Base-by-base conservation (phyloP, 2,797 vertebrate genomes). In the Betta splendens region DNA sequence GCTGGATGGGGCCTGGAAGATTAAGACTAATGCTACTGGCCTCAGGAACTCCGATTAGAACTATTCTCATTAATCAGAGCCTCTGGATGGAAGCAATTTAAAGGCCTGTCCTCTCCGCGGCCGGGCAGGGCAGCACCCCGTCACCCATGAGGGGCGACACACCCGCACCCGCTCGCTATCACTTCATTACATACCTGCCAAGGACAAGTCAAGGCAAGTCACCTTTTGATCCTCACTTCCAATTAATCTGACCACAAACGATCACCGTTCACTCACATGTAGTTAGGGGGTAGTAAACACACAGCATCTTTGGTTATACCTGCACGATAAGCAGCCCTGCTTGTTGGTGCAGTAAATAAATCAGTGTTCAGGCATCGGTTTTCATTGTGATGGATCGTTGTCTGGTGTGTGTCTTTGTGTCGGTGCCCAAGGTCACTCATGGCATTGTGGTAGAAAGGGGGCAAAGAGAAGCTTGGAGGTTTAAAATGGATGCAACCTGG, bases 1-100 rank as follows among this genome's bases (percentile, higher is more conserved):
- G 85, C 85, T 79, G 85, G 83, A 88, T 79, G 75, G 84, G 85
- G 84, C 72, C 74, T 9, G 52, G 62, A 86, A 88, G 88, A 91
- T 91, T 88, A 91, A 91, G 90, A 91, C 89, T 90, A 92, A 92
- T 92, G 87, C 87, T 76, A 75, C 77, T 89, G 89, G 88, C 89
- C 89, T 84, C 86, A 86, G 85, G 89, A 90, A 89, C 87, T 89
- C 86, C 79, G 89, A 92, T 91, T 91, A 91, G 81, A 90, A 88
- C 83, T 87, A 82, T 84, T 87, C 88, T 90, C 89, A 92, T 92
- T 91, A 91, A 91, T 92, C 91, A 91, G 86, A 80, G 84, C 80
- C 87, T 70, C 73, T 22, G 85, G 85, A 89, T 88, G 88, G 89
- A 89, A 90, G 90, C 89, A 90, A 90, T 91, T 89, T 90, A 87